Evolutionary conservation across 2,113 vertebrate genomes (phyloP), one percentile per base, ranked within the genome.

Genomic region (Sylvia atricapilla): DNA sequence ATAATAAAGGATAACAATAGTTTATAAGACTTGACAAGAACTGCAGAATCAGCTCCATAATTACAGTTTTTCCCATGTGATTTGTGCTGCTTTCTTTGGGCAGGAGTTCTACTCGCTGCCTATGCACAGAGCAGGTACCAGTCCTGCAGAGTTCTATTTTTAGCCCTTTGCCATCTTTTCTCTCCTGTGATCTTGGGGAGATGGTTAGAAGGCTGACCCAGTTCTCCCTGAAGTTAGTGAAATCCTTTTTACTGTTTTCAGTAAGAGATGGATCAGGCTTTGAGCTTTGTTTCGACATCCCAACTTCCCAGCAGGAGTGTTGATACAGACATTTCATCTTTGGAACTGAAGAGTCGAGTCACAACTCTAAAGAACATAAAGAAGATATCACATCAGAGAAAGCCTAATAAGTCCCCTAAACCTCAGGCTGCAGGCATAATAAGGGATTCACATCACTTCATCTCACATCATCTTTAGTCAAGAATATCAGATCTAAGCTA

Each of bases 371-470:
- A 70, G 76, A 93, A 56, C 18, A 41, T 73, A 68, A 92, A 84
- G 84, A 37, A 87, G 62, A 39, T 55, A 75, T 3, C 77, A 44
- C 41, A 75, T 91, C 89, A 95, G 58, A 91, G 59, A 39, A 87
- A 89, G n/a, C 69, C 47, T 93, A 84, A n/a, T 92, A 87, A 93
- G 69, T 69, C 56, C 89, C 68, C 69, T 35, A 68, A 87, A 49
- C 62, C 69, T 87, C 74, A 94, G 44, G 37, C 69, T 91, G 60
- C 66, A 66, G 78, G 62, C 49, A 21, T 87, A 78, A 72, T 33
- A 47, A 52, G 82, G 52, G 44, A 64, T 91, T 87, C 74, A 60
- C 19, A 79, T 82, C 58, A 44, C 44, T 68, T n/a, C n/a, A n/a
- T n/a, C n/a, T n/a, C n/a, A n/a, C n/a, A n/a, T n/a, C 19, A 6